phyloP scores from a whole-genome alignment of 2,113 vertebrate genomes.

The Callipepla californica region DNA sequence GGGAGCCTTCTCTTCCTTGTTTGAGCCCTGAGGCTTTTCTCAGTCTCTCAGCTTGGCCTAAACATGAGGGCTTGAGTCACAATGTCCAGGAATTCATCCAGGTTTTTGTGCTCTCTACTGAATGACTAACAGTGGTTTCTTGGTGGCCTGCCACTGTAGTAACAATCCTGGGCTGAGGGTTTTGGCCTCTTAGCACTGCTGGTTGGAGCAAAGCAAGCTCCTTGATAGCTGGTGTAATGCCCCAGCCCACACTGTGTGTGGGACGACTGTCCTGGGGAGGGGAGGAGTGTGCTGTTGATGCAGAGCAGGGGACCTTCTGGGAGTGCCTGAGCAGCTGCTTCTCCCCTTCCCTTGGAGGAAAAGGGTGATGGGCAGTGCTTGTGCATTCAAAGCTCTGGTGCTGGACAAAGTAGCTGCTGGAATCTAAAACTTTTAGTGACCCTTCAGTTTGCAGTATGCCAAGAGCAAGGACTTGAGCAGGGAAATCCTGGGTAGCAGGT shows the following conservation, averaged over 20 bases:
- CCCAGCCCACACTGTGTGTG: accelerated
- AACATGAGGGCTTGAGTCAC: not conserved
- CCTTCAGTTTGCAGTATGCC: not conserved
- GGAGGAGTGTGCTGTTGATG: not conserved
- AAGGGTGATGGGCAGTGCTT: not conserved
- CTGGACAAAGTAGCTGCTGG: not conserved
- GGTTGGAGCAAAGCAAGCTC: not conserved
- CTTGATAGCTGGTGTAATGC: not conserved
- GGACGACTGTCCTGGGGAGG: not conserved
- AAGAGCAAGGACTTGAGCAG: not conserved
- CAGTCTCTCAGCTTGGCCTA: not conserved
- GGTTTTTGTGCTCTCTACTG: not conserved
- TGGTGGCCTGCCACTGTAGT: not conserved
- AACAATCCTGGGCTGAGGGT: not conserved
- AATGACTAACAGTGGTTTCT: not conserved
- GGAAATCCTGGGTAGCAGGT: not conserved
- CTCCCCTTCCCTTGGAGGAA: not conserved
- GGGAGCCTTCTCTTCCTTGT: not conserved
- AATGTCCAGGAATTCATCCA: not conserved
- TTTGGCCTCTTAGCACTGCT: not conserved
- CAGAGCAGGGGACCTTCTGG: not conserved
- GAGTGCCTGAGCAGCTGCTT: not conserved
- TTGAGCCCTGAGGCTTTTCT: not conserved
- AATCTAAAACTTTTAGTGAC: not conserved
- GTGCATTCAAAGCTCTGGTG: not conserved